Conservation (phyloP, 2,113 vertebrate species). For the Terrapene triunguis region DNA sequence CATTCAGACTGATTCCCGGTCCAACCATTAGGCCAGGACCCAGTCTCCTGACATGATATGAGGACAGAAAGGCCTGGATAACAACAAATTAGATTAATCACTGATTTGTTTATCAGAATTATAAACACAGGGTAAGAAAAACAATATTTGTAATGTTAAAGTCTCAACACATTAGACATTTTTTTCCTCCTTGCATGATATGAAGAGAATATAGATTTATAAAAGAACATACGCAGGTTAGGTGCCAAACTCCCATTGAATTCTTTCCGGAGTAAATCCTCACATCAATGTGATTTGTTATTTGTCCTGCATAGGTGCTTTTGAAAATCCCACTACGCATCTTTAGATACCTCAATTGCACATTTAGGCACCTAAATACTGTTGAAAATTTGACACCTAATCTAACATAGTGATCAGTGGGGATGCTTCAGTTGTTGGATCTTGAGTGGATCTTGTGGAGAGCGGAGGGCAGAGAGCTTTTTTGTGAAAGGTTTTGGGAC, state of each 20-base stretch:
- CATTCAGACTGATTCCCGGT: background rate
- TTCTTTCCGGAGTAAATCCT: background rate
- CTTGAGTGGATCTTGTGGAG: background rate
- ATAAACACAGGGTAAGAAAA: background rate
- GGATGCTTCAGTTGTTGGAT: background rate
- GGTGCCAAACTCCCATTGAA: background rate
- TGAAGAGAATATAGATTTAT: background rate
- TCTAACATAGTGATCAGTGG: background rate
- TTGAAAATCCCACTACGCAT: background rate
- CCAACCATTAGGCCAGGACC: background rate
- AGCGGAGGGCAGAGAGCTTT: background rate
- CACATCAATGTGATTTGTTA: background rate
- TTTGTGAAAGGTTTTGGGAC: background rate
- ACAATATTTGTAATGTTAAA: background rate
- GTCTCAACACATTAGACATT: background rate
- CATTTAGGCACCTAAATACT: background rate
- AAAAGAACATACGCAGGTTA: background rate
- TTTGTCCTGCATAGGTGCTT: background rate
- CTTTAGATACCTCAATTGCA: background rate
- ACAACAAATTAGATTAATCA: background rate
- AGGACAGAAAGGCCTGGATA: background rate
- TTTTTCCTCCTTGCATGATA: background rate
- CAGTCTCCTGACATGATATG: background rate
- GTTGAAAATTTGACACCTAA: background rate
- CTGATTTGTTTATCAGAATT: background rate